Base-by-base conservation (phyloP, 2,797 vertebrate genomes). In the Lemur catta region DNA sequence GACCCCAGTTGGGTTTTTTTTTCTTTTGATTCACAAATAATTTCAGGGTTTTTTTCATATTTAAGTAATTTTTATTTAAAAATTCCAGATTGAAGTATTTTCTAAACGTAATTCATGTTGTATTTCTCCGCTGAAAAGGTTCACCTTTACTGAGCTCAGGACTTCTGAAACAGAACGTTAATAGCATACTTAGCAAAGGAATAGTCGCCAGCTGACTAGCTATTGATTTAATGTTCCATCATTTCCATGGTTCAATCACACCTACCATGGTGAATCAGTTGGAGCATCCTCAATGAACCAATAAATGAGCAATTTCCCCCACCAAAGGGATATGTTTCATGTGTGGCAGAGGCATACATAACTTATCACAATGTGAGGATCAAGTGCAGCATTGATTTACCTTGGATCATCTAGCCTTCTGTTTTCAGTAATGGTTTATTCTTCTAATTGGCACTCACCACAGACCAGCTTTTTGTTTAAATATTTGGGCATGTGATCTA, bases 171-270 rank as follows among this genome's bases (percentile, higher is more conserved):
- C 26, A 13, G 75, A 97, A 94, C 22, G 71, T 95, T 93, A 97
- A 97, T 97, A 98, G 90, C 82, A 93, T 96, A 89, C 93, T 98
- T 97, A 97, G 94, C 91, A 89, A 95, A 97, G 91, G 90, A 94
- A 87, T 74, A 95, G 85, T 96, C 33, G 79, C 95, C 97, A 98
- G 95, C 95, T 97, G 97, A 98, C 97, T 82, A 95, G 91, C 61
- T 97, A 98, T 97, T 98, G 97, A 97, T 97, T 97, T 96, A 95
- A 95, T 93, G 92, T 63, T 98, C 94, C 94, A 92, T 93, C 95
- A 92, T 91, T 85, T 97, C 86, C 94, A 85, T 30, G 89, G 81
- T 92, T 96, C 97, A 98, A 96, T 94, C 94, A 97, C 13, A 46
- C 22, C 80, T 38, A 96, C 91, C 93, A 98, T 78, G 96, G 97